Percentiles rank a stretch among this genome's conserved stretches.
phyloP scores from a whole-genome alignment of 2,888 invertebrate genomes.

The Cyclophora albipunctata region DNA sequence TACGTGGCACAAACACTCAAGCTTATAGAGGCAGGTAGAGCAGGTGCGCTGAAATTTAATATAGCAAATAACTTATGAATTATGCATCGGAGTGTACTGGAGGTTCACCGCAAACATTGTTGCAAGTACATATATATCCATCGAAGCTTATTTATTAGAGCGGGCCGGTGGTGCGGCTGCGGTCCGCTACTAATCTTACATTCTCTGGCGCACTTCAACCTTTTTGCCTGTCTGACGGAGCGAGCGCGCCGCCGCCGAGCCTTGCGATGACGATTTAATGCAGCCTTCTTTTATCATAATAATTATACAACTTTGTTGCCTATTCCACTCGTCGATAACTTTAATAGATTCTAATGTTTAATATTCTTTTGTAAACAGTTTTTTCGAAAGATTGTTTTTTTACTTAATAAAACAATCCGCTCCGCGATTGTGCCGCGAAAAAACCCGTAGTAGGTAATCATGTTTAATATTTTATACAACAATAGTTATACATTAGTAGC shows the following conservation, averaged over 20 bases:
- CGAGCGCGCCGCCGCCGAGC: slow-evolving; percentile 23
- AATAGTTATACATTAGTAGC: too few relatives aligned
- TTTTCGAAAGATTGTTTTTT: too few relatives aligned
- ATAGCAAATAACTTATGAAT: not conserved
- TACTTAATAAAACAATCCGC: too few relatives aligned
- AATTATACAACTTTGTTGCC: slow-evolving; percentile 9
- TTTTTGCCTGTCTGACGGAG: slow-evolving; percentile 46
- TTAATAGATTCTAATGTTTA: not conserved
- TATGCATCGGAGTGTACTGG: not conserved
- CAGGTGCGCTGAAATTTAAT: not conserved
- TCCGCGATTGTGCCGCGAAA: too few relatives aligned
- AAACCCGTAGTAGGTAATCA: too few relatives aligned
- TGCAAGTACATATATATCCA: slow-evolving; percentile 18
- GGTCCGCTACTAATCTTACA: slow-evolving; percentile 40
- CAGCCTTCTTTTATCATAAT: slow-evolving; percentile 11
- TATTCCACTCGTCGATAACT: not conserved
- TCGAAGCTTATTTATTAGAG: slow-evolving; percentile 41
- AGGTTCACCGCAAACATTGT: slow-evolving; percentile 27
- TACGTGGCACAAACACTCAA: too few relatives aligned
- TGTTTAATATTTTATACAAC: too few relatives aligned
- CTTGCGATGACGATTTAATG: slow-evolving; percentile 17
- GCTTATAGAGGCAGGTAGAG: too few relatives aligned
- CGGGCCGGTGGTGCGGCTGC: slow-evolving; percentile 21
- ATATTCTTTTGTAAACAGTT: too few relatives aligned
- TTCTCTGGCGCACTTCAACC: slow-evolving; percentile 40